A percentile compares a stretch with the other conserved stretches of the same genome.
phyloP scores from a whole-genome alignment of 2,888 invertebrate species.

The Pristionchus exspectatus region DNA sequence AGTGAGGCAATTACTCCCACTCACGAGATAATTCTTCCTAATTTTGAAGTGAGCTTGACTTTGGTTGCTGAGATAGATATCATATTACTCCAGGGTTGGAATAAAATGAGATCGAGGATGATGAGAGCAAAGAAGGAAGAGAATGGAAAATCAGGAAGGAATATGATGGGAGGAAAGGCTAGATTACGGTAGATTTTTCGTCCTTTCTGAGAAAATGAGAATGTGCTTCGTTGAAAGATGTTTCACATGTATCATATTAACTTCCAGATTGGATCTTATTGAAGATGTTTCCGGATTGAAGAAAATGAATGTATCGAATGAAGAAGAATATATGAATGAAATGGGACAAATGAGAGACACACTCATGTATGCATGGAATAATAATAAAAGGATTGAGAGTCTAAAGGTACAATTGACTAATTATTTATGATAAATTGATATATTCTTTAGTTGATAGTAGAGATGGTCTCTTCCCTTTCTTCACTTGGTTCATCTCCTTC shows the following conservation, averaged over 20 bases:
- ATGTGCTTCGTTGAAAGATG: too few species aligned
- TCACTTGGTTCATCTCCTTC: constrained; percentile 80
- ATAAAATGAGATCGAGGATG: constrained; percentile 12
- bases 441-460: constrained; percentile 57
- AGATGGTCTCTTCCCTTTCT: constrained; percentile 56
- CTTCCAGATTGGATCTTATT: constrained; percentile 43
- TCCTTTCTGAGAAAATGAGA: neutral
- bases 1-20: constrained; percentile 44
- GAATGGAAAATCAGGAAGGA: constrained; percentile 3
- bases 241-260: neutral
- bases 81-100: constrained; percentile 8
- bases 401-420: constrained; percentile 61
- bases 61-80: neutral
- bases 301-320: constrained; percentile 42
- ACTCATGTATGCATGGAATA: constrained; percentile 92
- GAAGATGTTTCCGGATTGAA: constrained; percentile 44
- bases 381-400: constrained; percentile 87
- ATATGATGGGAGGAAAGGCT: constrained; percentile 49
- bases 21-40: constrained; percentile 21
- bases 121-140: constrained; percentile 36
- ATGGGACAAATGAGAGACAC: constrained; percentile 94
- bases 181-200: constrained; percentile 21
- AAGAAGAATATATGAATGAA: constrained; percentile 86
- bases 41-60: constrained; percentile 40
- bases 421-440: neutral